Evolutionary conservation across 2,113 vertebrate species (phyloP), one percentile per base, ranked within the genome.

Genomic region (Oncorhynchus tshawytscha): DNA sequence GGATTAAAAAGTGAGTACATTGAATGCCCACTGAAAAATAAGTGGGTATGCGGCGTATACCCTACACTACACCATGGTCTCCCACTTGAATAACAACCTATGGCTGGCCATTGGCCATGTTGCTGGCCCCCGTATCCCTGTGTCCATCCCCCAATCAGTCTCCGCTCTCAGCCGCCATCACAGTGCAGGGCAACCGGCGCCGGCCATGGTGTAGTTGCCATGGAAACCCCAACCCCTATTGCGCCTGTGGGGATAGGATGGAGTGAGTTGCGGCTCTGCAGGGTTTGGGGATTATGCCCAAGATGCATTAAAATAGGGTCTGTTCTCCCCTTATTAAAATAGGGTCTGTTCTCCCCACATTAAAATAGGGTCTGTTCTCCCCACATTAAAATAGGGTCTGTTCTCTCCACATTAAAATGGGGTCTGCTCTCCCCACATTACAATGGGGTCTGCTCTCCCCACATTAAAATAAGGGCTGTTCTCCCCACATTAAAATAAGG

Each of bases 171-270:
- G n/a, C 59, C n/a, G n/a, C 7, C 20, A 62, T 62, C n/a, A 16
- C 20, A n/a, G 7, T 22, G n/a, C n/a, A 22, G n/a, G 59, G n/a
- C 59, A 1, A n/a, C n/a, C 2, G 8, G 59, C 8, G 59, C 59
- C 16, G 59, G 18, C n/a, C 59, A 62, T 22, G 48, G 67, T 72
- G 67, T 49, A 69, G 82, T 84, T 75, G 72, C 62, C 71, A 74
- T 77, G 79, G 79, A 77, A 84, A 77, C 73, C 25, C 72, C 7
- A 71, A 24, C 59, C 69, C 69, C 39, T 39, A 39, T 13, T 25
- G n/a, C 60, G 67, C 45, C 24, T 29, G 16, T 54, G 62, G 29
- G 71, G 71, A 20, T 57, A 59, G 59, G 51, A 70, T 48, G 5
- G 18, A n/a, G 65, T 45, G 60, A 64, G 20, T 25, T 64, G 60